Base-by-base conservation (phyloP, 2,113 vertebrate species). In the Philantomba maxwellii region DNA sequence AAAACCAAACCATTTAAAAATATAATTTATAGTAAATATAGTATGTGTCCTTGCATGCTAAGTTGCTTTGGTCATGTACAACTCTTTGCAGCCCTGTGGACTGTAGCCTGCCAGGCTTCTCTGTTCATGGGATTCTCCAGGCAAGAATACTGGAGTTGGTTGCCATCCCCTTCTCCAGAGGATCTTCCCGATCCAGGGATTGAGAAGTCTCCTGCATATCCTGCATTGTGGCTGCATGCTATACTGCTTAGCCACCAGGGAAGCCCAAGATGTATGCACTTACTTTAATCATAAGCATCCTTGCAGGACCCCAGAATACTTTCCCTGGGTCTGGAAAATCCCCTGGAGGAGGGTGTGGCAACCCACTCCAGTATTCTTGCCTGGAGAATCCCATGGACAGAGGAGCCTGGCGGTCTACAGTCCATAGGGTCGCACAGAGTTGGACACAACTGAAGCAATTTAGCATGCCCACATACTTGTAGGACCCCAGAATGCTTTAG, bases 151-250 rank as follows among this genome's bases (percentile, higher is more conserved):
- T 43, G 39, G 70, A 43, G 23, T 75, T 7, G 12, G 70, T 43
- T 75, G 36, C 23, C 6, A 43, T 43, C 1, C 12, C 23, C 21
- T 7, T 26, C 39, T 75, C 70, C 70, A 43, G 12, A 26, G 12
- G 39, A 43, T 75, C 39, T 75, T 43, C 39, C 23, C 0, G 0
- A 43, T 23, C 23, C 0, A 3, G 12, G 8, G 66, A 70, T 3
- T 70, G n/a, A 70, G 19, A 70, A 70, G 5, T 23, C 19, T 23
- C n/a, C 66, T 70, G n/a, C 8, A 19, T 70, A 17, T 36, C 64
- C n/a, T 36, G 66, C 19, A 70, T 39, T 70, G n/a, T 0, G 10
- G 10, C 19, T 70, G 66, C 19, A 70, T 70, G 39, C n/a, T 70
- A 70, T 23, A 70, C 19, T 70, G 66, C n/a, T 70, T 39, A 39